Evolutionary conservation across 2,797 vertebrate genomes (phyloP).

Genomic region (Labroides dimidiatus): DNA sequence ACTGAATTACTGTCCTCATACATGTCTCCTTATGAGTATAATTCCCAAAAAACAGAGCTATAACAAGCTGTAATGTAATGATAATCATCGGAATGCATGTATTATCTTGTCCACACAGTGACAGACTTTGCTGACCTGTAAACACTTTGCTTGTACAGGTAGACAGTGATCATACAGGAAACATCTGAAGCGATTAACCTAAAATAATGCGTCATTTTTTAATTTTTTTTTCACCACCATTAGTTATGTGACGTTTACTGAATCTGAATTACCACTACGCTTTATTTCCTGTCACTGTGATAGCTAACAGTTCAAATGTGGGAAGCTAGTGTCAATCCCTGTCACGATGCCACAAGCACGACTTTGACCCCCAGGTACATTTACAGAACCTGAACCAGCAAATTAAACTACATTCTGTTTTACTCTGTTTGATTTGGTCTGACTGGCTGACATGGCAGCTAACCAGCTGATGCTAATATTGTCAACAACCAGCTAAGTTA

Average conservation of each 20-base stretch:
- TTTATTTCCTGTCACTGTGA: background rate
- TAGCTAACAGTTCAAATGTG: background rate
- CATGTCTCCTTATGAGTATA: background rate
- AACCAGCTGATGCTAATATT: constrained; percentile 26
- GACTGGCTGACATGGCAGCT: constrained; percentile 14
- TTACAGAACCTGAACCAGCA: background rate
- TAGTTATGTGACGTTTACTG: background rate
- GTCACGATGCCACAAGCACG: background rate
- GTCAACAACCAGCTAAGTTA: constrained; percentile 28
- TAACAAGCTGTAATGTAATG: background rate
- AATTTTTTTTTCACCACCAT: background rate
- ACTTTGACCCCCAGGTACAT: background rate
- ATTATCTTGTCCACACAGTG: background rate
- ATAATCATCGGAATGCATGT: background rate
- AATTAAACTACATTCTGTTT: background rate
- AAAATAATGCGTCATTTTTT: too few species aligned
- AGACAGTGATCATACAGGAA: background rate
- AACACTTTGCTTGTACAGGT: too few species aligned
- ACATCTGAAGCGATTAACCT: too few species aligned
- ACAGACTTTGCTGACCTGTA: background rate
- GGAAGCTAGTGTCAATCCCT: background rate
- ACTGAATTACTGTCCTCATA: background rate
- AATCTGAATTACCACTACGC: background rate
- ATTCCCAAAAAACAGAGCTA: background rate
- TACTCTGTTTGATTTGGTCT: too few species aligned